Conservation (phyloP, 2,888 invertebrate species). For the Spicauda simplicius region DNA sequence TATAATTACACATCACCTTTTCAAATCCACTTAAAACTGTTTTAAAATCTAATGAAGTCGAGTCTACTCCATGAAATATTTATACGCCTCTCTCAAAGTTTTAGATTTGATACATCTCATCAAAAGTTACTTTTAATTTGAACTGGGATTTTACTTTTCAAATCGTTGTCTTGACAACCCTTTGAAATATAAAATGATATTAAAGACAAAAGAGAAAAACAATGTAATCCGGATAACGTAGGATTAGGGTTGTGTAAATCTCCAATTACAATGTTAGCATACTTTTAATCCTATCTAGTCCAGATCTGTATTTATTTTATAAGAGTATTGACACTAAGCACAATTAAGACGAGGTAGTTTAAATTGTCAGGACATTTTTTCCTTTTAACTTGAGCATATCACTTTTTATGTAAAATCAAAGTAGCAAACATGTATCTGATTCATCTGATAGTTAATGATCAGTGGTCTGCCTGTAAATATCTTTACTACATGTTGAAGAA, state of each 20-base stretch:
- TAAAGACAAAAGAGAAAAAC: neutral
- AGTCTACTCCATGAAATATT: neutral
- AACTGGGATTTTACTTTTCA: neutral
- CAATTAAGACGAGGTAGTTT: too few relatives aligned
- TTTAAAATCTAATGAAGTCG: conserved; percentile 18
- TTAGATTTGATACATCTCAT: neutral
- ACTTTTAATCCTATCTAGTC: too few relatives aligned
- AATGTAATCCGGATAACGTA: neutral
- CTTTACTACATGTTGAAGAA: too few relatives aligned
- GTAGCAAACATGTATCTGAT: too few relatives aligned
- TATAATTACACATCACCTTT: neutral
- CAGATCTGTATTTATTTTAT: too few relatives aligned
- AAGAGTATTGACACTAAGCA: too few relatives aligned
- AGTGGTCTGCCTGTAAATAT: too few relatives aligned
- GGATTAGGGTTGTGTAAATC: neutral
- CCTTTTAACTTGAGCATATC: too few relatives aligned
- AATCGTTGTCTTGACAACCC: neutral
- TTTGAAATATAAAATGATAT: neutral
- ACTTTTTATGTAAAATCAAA: too few relatives aligned
- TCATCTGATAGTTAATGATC: too few relatives aligned
- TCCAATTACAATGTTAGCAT: neutral
- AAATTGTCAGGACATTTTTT: too few relatives aligned
- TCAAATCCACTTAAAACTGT: conserved; percentile 6
- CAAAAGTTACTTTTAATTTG: conserved; percentile 10
- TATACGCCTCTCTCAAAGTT: neutral